A percentile compares a stretch with the other conserved stretches of the same genome.
Evolutionary conservation across 2,113 vertebrate species (phyloP).

Genomic region (Eidolon helvum): DNA sequence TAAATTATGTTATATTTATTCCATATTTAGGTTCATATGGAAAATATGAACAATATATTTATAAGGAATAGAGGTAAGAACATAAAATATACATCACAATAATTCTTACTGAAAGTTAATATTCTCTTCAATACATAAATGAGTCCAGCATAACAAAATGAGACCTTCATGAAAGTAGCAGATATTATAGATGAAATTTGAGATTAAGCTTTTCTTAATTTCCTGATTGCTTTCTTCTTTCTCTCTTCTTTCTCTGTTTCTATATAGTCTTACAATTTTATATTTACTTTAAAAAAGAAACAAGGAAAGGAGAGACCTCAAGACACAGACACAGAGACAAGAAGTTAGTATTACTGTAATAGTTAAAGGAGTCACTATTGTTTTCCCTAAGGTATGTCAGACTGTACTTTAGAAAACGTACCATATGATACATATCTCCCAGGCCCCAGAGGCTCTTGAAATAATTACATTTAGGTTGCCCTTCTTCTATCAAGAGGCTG

Average conservation of each 20-base stretch:
- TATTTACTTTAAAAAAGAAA: background rate
- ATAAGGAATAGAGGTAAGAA: background rate
- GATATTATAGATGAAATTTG: background rate
- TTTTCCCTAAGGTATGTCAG: conserved; percentile 20
- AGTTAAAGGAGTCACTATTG: background rate
- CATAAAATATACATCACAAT: background rate
- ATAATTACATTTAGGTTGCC: conserved; percentile 58
- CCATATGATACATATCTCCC: conserved; percentile 36
- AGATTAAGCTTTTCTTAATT: background rate
- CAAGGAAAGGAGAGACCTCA: background rate
- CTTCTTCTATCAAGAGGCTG: conserved; percentile 44
- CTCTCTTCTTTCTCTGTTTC: background rate
- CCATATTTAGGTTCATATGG: background rate
- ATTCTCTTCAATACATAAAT: background rate
- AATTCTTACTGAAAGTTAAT: background rate
- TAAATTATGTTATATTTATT: background rate
- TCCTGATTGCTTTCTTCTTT: background rate
- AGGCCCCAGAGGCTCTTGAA: conserved; percentile 22
- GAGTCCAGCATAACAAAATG: background rate
- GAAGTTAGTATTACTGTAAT: background rate
- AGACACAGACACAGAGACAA: background rate
- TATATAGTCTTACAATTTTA: background rate
- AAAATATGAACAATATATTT: background rate
- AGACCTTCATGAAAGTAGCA: background rate
- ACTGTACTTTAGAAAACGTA: conserved; percentile 48